Evolutionary conservation across 2,888 invertebrate genomes (phyloP), one percentile per base, ranked within the genome.

Genomic region (Aricia artaxerxes): DNA sequence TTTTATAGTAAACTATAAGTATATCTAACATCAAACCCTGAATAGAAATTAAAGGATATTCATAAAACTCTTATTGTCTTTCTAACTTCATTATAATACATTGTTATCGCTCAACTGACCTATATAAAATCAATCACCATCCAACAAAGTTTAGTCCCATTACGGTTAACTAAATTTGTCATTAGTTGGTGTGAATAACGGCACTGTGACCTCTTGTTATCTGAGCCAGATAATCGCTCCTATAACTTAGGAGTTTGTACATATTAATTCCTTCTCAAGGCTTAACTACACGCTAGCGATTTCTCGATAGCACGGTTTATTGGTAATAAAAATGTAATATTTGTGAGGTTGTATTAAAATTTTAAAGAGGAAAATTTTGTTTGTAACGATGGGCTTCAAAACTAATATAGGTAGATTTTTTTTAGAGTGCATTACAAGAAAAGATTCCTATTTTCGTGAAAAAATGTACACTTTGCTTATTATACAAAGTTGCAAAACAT

Each of bases 121-220:
- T 31, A 9, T 31, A 69, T 38, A 69, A 69, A 69, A 69, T 69
- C 69, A 69, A 69, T 69, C 69, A 69, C 69, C 53, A 49, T 75
- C 35, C 16, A 3, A 53, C n/a, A 53, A 53, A 53, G 53, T 76
- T 75, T 57, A 1, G 31, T 31, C 75, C 76, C 53, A 57, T 57
- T 57, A 76, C 31, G 35, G 49, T 31, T 53, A 76, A 76, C 53
- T 76, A 76, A 57, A 76, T 76, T 76, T 53, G 76, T 76, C 76
- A 76, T 53, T 76, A 76, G 76, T 53, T 57, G 49, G 76, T 53
- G 76, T 53, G 76, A 76, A 35, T 76, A 57, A 76, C 53, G 49
- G 16, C 49, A 76, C 35, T 24, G 24, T 76, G 76, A 76, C 76
- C 76, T 76, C 76, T 57, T 57, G 53, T 53, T 76, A 76, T 76